Evolutionary conservation across 2,113 vertebrate genomes (phyloP).

Genomic region (Caretta caretta): DNA sequence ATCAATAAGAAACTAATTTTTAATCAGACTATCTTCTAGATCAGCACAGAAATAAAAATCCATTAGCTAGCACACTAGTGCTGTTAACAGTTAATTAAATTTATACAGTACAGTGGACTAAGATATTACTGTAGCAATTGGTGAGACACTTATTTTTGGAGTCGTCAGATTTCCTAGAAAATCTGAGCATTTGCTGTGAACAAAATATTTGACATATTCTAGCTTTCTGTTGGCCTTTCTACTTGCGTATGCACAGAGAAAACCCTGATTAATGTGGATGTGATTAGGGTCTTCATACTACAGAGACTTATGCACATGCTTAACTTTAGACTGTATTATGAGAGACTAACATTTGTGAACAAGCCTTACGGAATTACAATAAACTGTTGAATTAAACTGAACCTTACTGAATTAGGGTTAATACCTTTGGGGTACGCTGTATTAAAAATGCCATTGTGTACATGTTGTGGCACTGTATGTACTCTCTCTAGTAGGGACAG

Average conservation of each 20-base stretch:
- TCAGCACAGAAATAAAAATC: background rate
- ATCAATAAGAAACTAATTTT: background rate
- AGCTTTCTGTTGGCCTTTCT: background rate
- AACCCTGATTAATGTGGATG: background rate
- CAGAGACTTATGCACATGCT: background rate
- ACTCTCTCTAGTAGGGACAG: background rate
- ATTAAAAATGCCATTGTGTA: background rate
- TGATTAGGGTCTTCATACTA: rapidly evolving
- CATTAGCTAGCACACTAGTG: background rate
- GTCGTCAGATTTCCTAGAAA: background rate
- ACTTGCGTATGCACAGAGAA: background rate
- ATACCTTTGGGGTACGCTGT: background rate
- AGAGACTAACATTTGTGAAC: background rate
- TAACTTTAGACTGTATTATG: background rate
- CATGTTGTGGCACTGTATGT: background rate
- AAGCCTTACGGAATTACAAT: background rate
- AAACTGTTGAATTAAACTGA: background rate
- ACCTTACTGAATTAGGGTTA: background rate
- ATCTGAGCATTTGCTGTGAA: background rate
- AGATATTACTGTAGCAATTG: background rate
- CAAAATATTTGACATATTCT: background rate
- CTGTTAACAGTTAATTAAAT: background rate
- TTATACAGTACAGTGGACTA: background rate
- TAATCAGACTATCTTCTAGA: background rate
- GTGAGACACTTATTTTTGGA: background rate